Base-by-base conservation (phyloP, 2,888 invertebrate genomes). In the Hoplodrina blanda region DNA sequence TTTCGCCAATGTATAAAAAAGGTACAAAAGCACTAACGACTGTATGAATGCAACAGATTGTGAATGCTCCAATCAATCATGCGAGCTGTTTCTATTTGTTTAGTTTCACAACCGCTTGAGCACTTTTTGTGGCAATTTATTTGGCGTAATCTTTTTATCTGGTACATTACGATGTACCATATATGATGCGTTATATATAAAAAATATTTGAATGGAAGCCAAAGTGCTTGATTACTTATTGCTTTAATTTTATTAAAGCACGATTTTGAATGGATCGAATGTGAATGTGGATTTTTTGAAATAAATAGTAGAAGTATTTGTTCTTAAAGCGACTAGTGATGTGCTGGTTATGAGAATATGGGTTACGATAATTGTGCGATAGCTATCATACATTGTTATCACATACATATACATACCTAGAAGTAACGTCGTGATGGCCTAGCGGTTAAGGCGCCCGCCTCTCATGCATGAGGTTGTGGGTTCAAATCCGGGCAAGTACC, bases 51-150 rank as follows among this genome's bases (percentile, higher is more conserved):
- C 46, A 41, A 56, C 20, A 59, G 25, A 74, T 52, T 65, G 25
- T 49, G 46, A 46, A 46, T 46, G 30, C 20, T 64, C 8, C 61
- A 70, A 70, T 74, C 67, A 74, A 78, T 78, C 75, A 74, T 59
- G 15, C 10, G 19, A 50, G 37, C 11, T 25, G 15, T 41, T 50
- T 57, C 46, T 69, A 49, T 78, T 66, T 69, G 60, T 73, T 64
- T 56, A 33, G 50, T 78, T 52, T 55, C 53, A 57, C 44, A 67
- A 62, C 49, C 25, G 41, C 11, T 66, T 60, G 17, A 50, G 25
- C n/a, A 59, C 17, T 60, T 41, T 55, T 55, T 61, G 33, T 44
- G 17, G 11, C 20, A 15, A 60, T 62, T 57, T 50, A 60, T 61
- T 62, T 73, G 30, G 41, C 17, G 49, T 52, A 19, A 52, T 53